phyloP scores from a whole-genome alignment of 2,113 vertebrate genomes.

The Acrocephalus kingi region DNA sequence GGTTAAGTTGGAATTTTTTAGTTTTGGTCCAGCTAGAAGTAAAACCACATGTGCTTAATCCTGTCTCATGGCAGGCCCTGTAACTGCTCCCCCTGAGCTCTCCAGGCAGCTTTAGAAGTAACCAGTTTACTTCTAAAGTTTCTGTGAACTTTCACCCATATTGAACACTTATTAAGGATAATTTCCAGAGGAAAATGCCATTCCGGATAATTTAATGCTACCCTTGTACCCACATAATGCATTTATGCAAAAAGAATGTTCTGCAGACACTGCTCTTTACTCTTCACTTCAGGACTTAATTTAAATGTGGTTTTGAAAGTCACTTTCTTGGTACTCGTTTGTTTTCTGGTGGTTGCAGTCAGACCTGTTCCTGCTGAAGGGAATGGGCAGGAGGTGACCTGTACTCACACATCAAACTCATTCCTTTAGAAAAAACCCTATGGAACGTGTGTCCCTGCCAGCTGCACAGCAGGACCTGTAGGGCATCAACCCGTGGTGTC shows the following conservation, averaged over 20 bases:
- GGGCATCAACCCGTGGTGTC: neutral
- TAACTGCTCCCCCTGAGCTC: neutral
- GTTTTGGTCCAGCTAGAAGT: neutral
- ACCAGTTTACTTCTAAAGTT: neutral
- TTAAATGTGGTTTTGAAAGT: conserved; percentile 8
- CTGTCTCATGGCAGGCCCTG: neutral
- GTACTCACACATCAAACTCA: neutral
- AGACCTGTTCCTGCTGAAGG: neutral
- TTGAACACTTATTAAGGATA: neutral
- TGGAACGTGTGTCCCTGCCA: neutral
- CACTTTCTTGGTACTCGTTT: neutral
- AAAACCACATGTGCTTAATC: neutral
- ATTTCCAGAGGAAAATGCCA: conserved; percentile 8
- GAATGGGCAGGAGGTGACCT: neutral
- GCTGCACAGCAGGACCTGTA: neutral
- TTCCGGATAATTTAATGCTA: neutral
- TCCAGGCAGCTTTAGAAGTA: neutral
- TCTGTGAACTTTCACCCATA: neutral
- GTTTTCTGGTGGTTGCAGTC: neutral
- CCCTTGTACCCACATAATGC: neutral
- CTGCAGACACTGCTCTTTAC: neutral
- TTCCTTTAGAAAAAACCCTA: neutral
- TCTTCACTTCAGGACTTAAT: neutral
- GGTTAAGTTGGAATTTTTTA: neutral
- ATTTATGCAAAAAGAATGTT: neutral